A percentile compares a stretch with the other conserved stretches of the same genome.
phyloP scores from a whole-genome alignment of 1,140 invertebrate species.

The Stenopsyche tienmushanensis region DNA sequence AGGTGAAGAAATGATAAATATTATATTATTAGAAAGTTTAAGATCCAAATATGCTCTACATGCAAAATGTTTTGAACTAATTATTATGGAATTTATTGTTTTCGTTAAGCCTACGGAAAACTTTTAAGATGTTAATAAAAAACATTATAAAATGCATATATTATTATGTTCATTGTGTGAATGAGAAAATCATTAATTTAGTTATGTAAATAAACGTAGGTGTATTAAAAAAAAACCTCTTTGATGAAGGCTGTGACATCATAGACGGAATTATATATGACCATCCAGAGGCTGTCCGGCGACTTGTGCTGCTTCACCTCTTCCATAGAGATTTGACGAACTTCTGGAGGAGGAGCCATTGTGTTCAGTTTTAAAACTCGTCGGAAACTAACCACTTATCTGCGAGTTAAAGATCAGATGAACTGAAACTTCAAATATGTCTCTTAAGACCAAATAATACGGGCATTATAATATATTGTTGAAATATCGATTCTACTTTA shows the following conservation, averaged over 20 bases:
- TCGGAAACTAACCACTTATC: no score
- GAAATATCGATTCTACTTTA: no score
- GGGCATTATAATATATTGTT: no score
- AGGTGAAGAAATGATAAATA: no score
- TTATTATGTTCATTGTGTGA: neutral
- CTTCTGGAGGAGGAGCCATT: no score
- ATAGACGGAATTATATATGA: slow-evolving; percentile 67
- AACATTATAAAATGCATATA: neutral
- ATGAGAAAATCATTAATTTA: neutral
- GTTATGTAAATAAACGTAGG: neutral
- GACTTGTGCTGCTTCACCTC: slow-evolving; percentile 60
- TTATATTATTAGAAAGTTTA: no score
- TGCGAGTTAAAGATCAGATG: no score
- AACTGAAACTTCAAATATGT: neutral
- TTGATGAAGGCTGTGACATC: slow-evolving; percentile 64
- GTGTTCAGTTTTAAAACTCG: no score
- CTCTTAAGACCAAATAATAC: neutral
- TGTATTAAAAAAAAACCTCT: slow-evolving; percentile 55
- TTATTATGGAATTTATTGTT: no score
- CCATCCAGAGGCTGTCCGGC: slow-evolving; percentile 58
- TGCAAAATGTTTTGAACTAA: no score
- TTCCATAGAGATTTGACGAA: slow-evolving; percentile 49
- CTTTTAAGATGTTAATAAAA: neutral
- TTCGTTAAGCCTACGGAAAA: no score
- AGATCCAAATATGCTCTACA: no score